These are phyloP conservation scores for Epsilonema sp. DNA, from an alignment of 2,888 invertebrate genomes.

Conservation along the genomic window DNA sequence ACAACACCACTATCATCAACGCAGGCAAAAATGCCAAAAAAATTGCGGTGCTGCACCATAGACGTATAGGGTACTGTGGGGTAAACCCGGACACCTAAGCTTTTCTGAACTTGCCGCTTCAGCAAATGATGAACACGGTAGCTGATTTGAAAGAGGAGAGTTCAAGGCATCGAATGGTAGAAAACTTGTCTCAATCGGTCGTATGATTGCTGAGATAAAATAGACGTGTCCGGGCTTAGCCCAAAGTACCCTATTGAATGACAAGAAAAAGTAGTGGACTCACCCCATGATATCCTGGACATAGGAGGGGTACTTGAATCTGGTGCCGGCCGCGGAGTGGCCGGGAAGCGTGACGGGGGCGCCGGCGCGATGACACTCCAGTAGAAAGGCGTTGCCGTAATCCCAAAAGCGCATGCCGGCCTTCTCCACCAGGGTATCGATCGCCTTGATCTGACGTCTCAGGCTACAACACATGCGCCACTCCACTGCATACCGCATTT, in stretches of 20 bases:
- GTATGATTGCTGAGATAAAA: too few relatives aligned
- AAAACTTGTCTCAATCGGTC: too few relatives aligned
- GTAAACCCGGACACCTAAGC: too few relatives aligned
- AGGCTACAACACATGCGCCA: conserved; percentile 30
- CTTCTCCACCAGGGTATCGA: conserved; percentile 36
- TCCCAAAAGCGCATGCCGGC: conserved; percentile 43
- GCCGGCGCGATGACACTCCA: conserved; percentile 41
- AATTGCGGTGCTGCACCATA: too few relatives aligned
- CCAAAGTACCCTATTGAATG: neutral
- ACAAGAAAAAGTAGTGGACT: conserved; percentile 5
- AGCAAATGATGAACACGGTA: too few relatives aligned
- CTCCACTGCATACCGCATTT: neutral
- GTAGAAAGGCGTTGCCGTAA: conserved; percentile 44
- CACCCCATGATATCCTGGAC: conserved; percentile 46
- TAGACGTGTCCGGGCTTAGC: too few relatives aligned
- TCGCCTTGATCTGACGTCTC: conserved; percentile 39
- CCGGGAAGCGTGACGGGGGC: conserved; percentile 34
- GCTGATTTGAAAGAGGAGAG: too few relatives aligned
- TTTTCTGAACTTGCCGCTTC: too few relatives aligned
- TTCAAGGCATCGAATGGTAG: too few relatives aligned
- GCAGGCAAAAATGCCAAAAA: too few relatives aligned
- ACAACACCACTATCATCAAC: too few relatives aligned
- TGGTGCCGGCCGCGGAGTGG: conserved; percentile 30
- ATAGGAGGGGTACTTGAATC: conserved; percentile 42
- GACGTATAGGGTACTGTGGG: too few relatives aligned